Conservation (phyloP, 2,113 vertebrate species). For the Poicephalus meyeri region DNA sequence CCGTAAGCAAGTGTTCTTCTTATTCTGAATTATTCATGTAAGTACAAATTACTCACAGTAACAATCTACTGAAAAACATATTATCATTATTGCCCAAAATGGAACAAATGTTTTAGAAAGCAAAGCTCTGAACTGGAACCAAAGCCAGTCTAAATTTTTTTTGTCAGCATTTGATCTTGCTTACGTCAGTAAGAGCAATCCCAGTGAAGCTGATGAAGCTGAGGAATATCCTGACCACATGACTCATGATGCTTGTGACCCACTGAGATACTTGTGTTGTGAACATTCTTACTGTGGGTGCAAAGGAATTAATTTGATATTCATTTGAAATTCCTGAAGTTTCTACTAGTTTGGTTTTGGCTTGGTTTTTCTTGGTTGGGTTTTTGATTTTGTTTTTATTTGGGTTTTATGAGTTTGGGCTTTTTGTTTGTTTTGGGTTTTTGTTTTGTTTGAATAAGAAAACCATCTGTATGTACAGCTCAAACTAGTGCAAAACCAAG, state of each 20-base stretch:
- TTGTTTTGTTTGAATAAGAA: not conserved
- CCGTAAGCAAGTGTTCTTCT: not conserved
- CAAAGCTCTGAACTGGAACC: not conserved
- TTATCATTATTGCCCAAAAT: not conserved
- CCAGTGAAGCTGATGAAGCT: not conserved
- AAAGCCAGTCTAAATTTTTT: not conserved
- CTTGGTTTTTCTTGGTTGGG: not conserved
- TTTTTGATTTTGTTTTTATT: not conserved
- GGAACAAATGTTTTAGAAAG: not conserved
- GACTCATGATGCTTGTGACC: not conserved
- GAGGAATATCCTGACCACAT: not conserved
- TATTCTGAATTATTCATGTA: not conserved
- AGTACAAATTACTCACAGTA: constrained; percentile 9
- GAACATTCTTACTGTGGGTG: not conserved
- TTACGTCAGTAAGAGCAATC: not conserved
- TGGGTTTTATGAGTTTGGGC: not conserved
- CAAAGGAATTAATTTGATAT: not conserved
- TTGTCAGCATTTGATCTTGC: not conserved
- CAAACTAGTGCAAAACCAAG: not conserved
- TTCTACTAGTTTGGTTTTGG: not conserved
- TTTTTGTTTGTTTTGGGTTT: not conserved
- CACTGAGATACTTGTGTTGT: not conserved
- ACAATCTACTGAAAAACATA: not conserved
- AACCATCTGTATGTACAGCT: not conserved
- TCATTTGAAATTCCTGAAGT: not conserved